A percentile compares a stretch with the other conserved stretches of the same genome.
Evolutionary conservation across 2,113 vertebrate genomes (phyloP).

Genomic region (Smithornis capensis): DNA sequence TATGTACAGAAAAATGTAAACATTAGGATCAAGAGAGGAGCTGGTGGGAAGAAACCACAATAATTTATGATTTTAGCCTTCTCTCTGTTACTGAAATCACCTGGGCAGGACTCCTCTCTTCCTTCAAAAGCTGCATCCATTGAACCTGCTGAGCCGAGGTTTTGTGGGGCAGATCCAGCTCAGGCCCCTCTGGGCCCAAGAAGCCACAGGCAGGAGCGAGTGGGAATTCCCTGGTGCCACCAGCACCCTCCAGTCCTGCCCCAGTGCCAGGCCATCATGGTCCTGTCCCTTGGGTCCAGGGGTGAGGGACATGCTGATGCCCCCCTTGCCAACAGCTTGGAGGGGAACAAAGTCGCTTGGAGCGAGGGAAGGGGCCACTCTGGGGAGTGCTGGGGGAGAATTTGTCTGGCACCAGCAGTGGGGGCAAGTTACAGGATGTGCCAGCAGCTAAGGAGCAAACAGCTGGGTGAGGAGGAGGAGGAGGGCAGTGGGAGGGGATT

Average conservation of each 20-base stretch:
- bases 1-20: background rate
- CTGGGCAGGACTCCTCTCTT: background rate
- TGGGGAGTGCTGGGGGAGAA: background rate
- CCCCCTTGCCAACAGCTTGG: rapidly evolving
- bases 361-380: background rate
- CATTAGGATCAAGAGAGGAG: background rate
- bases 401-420: background rate
- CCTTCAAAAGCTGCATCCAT: rapidly evolving
- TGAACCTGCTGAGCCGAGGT: background rate
- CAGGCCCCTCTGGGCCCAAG: background rate
- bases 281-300: background rate
- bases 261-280: background rate
- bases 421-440: background rate
- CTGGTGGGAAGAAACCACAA: background rate
- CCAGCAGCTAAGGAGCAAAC: background rate
- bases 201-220: background rate
- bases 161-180: rapidly evolving
- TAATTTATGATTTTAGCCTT: background rate
- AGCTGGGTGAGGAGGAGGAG: background rate
- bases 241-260: background rate
- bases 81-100: background rate
- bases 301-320: background rate
- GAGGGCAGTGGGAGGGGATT: rapidly evolving
- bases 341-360: background rate
- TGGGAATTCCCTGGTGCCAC: background rate